A percentile compares a stretch with the other conserved stretches of the same genome.
Conservation (phyloP, 2,797 vertebrate species). For the Lagodon rhomboides region DNA sequence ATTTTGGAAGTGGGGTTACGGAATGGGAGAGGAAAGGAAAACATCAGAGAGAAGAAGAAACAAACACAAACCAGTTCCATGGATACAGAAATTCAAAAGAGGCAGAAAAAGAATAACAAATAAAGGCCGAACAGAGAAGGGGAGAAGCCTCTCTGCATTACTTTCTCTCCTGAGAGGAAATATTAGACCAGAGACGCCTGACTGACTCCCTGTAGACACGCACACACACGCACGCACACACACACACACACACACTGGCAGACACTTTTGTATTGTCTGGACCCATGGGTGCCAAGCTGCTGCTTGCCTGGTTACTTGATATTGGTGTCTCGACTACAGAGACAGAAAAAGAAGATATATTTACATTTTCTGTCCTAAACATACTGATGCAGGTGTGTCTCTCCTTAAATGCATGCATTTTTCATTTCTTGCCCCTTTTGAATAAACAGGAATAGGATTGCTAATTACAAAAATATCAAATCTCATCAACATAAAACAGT, state of each 20-base stretch:
- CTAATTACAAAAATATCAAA: background rate
- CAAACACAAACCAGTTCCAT: conserved; percentile 8
- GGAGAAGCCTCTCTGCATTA: conserved; percentile 55
- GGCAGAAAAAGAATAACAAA: conserved; percentile 32
- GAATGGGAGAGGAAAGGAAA: conserved; percentile 16
- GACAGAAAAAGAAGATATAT: conserved; percentile 34
- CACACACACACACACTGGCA: conserved; percentile 39
- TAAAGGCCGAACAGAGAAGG: conserved; percentile 39
- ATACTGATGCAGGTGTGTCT: conserved; percentile 17
- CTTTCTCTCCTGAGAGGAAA: conserved; percentile 74
- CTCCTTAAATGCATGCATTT: background rate
- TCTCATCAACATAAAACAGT: background rate
- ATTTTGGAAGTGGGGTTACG: no score
- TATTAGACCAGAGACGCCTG: conserved; percentile 69
- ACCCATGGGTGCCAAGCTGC: conserved; percentile 65
- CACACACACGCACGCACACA: conserved; percentile 17
- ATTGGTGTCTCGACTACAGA: conserved; percentile 55
- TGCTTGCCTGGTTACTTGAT: conserved; percentile 60
- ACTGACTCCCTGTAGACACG: conserved; percentile 58
- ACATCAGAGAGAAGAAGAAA: conserved; percentile 29
- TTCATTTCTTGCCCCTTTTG: background rate
- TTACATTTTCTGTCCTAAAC: conserved; percentile 12
- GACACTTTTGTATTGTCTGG: conserved; percentile 55
- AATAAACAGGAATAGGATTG: background rate
- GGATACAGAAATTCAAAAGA: conserved; percentile 24